Evolutionary conservation across 2,113 vertebrate genomes (phyloP).

Genomic region (Pluvialis apricaria): DNA sequence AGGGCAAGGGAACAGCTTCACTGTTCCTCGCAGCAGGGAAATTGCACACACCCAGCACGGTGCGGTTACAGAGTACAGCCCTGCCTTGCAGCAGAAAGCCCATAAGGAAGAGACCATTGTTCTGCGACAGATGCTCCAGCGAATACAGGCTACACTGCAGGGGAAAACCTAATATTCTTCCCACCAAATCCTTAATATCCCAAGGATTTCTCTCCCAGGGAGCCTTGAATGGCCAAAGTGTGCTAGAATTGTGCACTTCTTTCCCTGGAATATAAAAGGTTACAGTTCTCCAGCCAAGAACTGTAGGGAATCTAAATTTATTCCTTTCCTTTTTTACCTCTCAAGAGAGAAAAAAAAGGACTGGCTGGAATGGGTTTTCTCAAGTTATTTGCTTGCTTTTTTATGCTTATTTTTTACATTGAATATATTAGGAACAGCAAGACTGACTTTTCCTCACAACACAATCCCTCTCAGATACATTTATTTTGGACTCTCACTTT

Average conservation of each 20-base stretch:
- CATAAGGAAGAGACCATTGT: neutral
- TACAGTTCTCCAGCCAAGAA: neutral
- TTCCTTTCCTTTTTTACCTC: neutral
- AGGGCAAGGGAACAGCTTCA: neutral
- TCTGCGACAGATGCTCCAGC: neutral
- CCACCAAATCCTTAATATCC: neutral
- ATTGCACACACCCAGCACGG: neutral
- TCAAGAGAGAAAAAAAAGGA: neutral
- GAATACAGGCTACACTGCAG: neutral
- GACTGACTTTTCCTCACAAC: neutral
- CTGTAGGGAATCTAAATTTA: neutral
- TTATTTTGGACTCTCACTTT: neutral
- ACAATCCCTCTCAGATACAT: neutral
- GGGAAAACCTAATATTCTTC: neutral
- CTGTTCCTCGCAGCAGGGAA: neutral
- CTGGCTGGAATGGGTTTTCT: neutral
- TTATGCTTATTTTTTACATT: neutral
- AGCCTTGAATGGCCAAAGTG: neutral
- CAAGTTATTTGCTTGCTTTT: neutral
- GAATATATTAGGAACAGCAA: neutral
- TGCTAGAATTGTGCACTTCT: neutral
- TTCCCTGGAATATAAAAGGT: neutral
- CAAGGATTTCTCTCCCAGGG: neutral
- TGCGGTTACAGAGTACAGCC: neutral
- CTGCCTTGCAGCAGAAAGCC: neutral